Conservation (phyloP, 2,113 vertebrate species). For the Azemiops feae region DNA sequence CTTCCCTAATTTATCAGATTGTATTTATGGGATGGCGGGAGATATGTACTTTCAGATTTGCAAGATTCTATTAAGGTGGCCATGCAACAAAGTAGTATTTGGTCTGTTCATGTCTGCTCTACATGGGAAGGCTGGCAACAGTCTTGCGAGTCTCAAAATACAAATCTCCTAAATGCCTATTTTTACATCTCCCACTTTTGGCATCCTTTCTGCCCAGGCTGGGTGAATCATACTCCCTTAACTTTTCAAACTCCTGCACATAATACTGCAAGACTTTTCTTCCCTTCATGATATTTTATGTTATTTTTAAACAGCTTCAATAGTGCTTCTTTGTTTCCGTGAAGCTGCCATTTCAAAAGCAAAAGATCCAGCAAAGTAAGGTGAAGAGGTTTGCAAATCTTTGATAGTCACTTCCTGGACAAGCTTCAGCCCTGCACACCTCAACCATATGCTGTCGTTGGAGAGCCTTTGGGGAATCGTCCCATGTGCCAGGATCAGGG, state of each 20-base stretch:
- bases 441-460: conserved; percentile 23
- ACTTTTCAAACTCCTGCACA: neutral
- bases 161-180: neutral
- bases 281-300: neutral
- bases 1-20: neutral
- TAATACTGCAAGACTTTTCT: neutral
- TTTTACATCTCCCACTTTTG: neutral
- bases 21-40: neutral
- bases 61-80: neutral
- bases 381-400: neutral
- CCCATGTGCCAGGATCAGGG: conserved; percentile 57
- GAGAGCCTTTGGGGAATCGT: conserved; percentile 26
- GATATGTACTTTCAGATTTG: neutral
- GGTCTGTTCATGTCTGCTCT: neutral
- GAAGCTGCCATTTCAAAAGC: neutral
- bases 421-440: neutral
- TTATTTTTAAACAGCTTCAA: neutral
- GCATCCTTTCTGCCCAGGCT: neutral
- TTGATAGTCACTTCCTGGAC: neutral
- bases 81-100: neutral
- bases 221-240: neutral
- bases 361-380: neutral
- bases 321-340: neutral
- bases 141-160: neutral
- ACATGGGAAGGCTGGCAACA: too few relatives aligned